These are phyloP conservation scores for Calephelis virginiensis DNA, from an alignment of 1,140 invertebrate species.

Conservation along the genomic window DNA sequence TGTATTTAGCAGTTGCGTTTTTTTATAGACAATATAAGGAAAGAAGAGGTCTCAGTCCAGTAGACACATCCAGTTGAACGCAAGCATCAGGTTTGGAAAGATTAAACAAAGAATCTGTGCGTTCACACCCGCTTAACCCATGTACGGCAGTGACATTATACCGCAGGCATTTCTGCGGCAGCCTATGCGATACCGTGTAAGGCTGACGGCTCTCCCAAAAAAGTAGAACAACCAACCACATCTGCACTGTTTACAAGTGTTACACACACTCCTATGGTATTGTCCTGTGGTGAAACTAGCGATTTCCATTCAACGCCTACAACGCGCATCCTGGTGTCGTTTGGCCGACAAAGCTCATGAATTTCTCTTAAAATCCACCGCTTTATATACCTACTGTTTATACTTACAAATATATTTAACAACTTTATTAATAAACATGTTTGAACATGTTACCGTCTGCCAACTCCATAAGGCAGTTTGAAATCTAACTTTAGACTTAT, in stretches of 20 bases:
- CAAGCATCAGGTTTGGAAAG: conserved; percentile 43
- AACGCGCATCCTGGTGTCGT: conserved; percentile 35
- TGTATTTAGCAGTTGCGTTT: too few species aligned
- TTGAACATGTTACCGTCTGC: too few species aligned
- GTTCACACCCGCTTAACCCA: conserved; percentile 51
- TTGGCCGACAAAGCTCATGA: conserved; percentile 38
- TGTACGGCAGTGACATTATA: conserved; percentile 68
- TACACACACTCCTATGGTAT: conserved; percentile 61
- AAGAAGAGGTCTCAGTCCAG: not conserved
- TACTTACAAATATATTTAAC: not conserved
- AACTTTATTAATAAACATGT: too few species aligned
- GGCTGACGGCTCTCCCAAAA: conserved; percentile 71
- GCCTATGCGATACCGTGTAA: conserved; percentile 66
- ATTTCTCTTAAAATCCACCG: conserved; percentile 46
- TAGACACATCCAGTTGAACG: conserved; percentile 27
- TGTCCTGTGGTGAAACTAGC: conserved; percentile 67
- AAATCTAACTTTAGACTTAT: too few species aligned
- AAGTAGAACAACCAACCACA: conserved; percentile 72
- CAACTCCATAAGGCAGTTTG: too few species aligned
- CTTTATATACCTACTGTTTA: conserved; percentile 4
- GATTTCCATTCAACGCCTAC: conserved; percentile 75
- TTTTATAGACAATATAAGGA: too few species aligned
- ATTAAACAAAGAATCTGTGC: conserved; percentile 49
- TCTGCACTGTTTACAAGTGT: conserved; percentile 66
- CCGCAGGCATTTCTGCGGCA: conserved; percentile 63